Conservation (phyloP, 2,888 invertebrate genomes). For the Eupithecia subfuscata region DNA sequence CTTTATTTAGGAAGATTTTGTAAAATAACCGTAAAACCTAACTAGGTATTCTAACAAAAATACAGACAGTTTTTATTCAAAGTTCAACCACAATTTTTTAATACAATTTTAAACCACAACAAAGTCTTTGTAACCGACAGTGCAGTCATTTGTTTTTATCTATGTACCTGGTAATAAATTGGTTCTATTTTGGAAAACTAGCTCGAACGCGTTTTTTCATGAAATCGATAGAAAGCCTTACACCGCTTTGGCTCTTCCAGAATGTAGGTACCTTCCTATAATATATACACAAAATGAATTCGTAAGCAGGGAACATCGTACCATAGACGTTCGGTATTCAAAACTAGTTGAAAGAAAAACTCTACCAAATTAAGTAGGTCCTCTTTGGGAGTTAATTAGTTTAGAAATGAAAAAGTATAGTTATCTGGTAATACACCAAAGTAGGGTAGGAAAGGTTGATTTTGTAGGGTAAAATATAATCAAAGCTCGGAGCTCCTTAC, state of each 20-base stretch:
- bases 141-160: neutral
- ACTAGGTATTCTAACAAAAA: neutral
- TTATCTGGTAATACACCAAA: neutral
- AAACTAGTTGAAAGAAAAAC: neutral
- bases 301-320: neutral
- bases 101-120: neutral
- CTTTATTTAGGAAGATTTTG: neutral
- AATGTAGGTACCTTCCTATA: too few relatives aligned
- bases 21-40: neutral
- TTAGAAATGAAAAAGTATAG: neutral
- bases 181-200: neutral
- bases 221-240: neutral
- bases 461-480: neutral
- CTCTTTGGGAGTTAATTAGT: neutral
- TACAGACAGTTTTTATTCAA: neutral
- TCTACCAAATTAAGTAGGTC: neutral
- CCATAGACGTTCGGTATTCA: neutral
- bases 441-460: neutral
- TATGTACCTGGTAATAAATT: neutral
- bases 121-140: neutral
- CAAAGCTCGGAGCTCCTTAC: neutral
- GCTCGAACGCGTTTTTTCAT: neutral
- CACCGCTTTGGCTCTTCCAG: neutral
- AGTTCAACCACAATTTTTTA: neutral
- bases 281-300: neutral